phyloP scores from a whole-genome alignment of 2,113 vertebrate species.

The Tachysurus fulvidraco region DNA sequence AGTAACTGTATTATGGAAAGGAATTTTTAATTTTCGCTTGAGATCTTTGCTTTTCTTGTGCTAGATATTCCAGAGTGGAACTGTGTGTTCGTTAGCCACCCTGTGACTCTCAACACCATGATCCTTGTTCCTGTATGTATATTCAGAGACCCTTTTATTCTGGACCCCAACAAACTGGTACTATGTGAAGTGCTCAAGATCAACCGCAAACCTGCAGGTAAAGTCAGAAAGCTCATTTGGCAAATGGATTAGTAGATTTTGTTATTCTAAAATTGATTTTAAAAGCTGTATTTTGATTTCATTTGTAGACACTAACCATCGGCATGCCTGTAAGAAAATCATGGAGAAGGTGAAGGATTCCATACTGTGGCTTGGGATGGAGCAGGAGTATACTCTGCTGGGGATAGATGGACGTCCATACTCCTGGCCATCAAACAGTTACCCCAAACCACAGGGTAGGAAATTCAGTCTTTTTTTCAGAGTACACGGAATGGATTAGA shows the following conservation, averaged over 20 bases:
- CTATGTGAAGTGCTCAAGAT: conserved; percentile 79
- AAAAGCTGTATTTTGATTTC: not conserved
- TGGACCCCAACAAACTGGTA: conserved; percentile 75
- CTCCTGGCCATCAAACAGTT: conserved; percentile 68
- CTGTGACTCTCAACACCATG: conserved; percentile 84
- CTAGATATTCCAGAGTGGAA: conserved; percentile 78
- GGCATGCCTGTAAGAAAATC: conserved; percentile 62
- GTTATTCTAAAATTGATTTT: not conserved
- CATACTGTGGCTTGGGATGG: conserved; percentile 73
- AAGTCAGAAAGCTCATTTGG: no score
- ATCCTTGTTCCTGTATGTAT: conserved; percentile 71
- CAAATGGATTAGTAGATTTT: not conserved
- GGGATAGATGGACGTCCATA: conserved; percentile 67
- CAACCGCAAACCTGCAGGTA: conserved; percentile 76
- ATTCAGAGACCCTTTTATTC: conserved; percentile 75
- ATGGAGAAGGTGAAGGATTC: conserved; percentile 67
- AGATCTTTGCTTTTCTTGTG: not conserved
- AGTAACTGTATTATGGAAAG: not conserved
- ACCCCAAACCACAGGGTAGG: conserved; percentile 67
- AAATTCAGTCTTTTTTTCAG: not conserved
- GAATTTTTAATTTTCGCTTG: not conserved
- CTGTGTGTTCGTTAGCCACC: conserved; percentile 77
- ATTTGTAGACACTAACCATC: conserved; percentile 72
- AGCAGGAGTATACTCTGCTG: conserved; percentile 72
- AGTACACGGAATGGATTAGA: not conserved